A percentile compares a stretch with the other conserved stretches of the same genome.
Evolutionary conservation across 2,113 vertebrate genomes (phyloP).

Genomic region (Toxostoma redivivum): DNA sequence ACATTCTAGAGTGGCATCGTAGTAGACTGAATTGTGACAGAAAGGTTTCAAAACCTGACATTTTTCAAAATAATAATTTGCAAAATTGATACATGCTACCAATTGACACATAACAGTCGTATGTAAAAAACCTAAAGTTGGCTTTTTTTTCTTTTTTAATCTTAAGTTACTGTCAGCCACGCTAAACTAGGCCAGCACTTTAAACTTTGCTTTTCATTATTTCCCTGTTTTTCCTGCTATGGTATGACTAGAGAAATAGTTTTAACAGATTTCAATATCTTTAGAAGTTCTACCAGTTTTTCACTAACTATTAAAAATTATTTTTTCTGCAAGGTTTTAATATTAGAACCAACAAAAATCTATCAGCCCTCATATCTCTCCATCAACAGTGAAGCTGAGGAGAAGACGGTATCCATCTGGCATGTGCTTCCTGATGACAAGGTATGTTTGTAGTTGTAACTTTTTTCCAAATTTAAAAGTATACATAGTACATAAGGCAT

Average conservation of each 20-base stretch:
- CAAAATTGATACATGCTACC: neutral
- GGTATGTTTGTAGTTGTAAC: slow-evolving; percentile 66
- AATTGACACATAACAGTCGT: neutral
- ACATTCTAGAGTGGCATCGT: neutral
- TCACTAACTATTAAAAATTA: neutral
- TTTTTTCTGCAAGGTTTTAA: slow-evolving; percentile 83
- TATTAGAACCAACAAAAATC: slow-evolving; percentile 96
- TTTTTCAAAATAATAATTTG: neutral
- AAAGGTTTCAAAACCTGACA: neutral
- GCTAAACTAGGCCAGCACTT: neutral
- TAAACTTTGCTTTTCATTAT: neutral
- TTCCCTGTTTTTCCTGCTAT: neutral
- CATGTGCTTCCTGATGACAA: slow-evolving; percentile 94
- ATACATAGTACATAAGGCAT: neutral
- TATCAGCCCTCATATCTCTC: slow-evolving; percentile 96
- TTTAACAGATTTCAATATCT: neutral
- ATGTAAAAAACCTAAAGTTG: neutral
- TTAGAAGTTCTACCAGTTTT: neutral
- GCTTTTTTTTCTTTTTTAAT: neutral
- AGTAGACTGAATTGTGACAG: neutral
- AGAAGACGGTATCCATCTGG: slow-evolving; percentile 96
- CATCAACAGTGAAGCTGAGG: slow-evolving; percentile 94
- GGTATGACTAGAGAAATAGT: neutral
- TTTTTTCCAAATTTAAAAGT: neutral
- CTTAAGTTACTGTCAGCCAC: neutral